These are phyloP conservation scores for Eledona agricola DNA, from an alignment of 2,888 invertebrate species.

Conservation along the genomic window DNA sequence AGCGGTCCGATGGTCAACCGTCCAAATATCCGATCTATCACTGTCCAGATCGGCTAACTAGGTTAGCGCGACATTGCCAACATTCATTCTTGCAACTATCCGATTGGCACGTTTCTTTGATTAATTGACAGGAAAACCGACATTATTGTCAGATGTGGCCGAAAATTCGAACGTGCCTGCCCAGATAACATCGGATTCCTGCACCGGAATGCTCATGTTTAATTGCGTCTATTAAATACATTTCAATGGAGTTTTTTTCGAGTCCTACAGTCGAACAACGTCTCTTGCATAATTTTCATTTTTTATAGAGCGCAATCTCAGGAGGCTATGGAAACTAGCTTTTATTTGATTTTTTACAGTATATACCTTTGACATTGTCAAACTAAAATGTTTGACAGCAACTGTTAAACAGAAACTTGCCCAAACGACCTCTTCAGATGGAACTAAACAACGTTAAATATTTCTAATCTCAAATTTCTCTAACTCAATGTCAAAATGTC, in stretches of 20 bases:
- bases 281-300: too few relatives aligned
- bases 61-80: conserved; percentile 27
- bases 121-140: conserved; percentile 28
- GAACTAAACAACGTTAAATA: too few relatives aligned
- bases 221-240: conserved; percentile 14
- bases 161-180: conserved; percentile 19
- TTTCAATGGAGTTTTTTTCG: conserved; percentile 12
- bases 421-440: too few relatives aligned
- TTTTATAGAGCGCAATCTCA: too few relatives aligned
- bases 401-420: too few relatives aligned
- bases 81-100: conserved; percentile 5
- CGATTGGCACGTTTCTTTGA: conserved; percentile 20
- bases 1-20: conserved; percentile 23
- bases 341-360: too few relatives aligned
- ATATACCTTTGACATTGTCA: too few relatives aligned
- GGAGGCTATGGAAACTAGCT: too few relatives aligned
- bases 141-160: conserved; percentile 24
- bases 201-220: conserved; percentile 7
- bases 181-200: conserved; percentile 22
- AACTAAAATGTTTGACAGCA: too few relatives aligned
- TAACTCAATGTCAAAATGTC: too few relatives aligned
- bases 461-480: too few relatives aligned
- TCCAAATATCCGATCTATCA: conserved; percentile 34
- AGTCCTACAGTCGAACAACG: too few relatives aligned
- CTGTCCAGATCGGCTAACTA: conserved; percentile 33